These are phyloP conservation scores for Pterocles gutturalis DNA, from an alignment of 2,113 vertebrate genomes.

Conservation along the genomic window DNA sequence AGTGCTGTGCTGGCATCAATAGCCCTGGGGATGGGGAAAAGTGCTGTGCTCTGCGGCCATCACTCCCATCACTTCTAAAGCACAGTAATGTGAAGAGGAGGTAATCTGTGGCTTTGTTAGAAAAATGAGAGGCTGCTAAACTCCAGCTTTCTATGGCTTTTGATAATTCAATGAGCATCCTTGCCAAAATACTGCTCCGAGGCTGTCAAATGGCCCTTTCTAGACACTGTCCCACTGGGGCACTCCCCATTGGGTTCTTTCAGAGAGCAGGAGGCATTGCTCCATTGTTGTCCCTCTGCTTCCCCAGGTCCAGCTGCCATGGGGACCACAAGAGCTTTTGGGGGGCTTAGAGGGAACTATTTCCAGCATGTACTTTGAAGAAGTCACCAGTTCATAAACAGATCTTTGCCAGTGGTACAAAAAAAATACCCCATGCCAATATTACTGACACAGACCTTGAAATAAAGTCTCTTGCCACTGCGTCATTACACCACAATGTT, in stretches of 20 bases:
- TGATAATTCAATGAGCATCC: not conserved
- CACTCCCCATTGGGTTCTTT: not conserved
- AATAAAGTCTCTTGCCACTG: not conserved
- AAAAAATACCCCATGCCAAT: rapidly evolving
- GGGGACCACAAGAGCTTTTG: not conserved
- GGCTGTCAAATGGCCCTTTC: not conserved
- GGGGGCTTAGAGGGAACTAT: not conserved
- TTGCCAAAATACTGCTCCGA: not conserved
- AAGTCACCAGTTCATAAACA: not conserved
- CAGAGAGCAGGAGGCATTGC: not conserved
- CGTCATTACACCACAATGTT: rapidly evolving
- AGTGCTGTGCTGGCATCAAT: not conserved
- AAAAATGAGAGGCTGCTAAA: not conserved
- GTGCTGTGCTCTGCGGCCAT: not conserved
- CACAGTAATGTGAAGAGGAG: not conserved
- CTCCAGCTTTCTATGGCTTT: not conserved
- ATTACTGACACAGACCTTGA: not conserved
- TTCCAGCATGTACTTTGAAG: not conserved
- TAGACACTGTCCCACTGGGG: not conserved
- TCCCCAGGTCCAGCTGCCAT: not conserved
- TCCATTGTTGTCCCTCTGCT: not conserved
- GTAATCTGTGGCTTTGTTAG: not conserved
- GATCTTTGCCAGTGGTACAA: not conserved
- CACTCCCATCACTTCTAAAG: not conserved
- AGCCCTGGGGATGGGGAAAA: not conserved